Evolutionary conservation across 2,888 invertebrate species (phyloP).

Genomic region (Lobophora halterata): DNA sequence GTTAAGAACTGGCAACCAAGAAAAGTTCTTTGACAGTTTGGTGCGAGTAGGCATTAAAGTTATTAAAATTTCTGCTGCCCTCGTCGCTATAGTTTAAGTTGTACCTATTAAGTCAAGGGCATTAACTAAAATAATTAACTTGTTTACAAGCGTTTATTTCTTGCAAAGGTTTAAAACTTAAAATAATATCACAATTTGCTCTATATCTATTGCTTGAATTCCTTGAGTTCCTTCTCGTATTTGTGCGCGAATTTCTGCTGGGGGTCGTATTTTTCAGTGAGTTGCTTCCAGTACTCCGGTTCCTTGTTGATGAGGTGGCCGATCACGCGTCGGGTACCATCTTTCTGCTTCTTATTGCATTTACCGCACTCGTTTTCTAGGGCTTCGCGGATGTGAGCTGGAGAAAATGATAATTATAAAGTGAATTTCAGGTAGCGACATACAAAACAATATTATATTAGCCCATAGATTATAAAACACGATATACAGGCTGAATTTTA

Average conservation of each 20-base stretch:
- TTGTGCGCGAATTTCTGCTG: constrained; percentile 39
- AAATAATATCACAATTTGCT: constrained; percentile 1
- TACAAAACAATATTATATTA: too few relatives aligned
- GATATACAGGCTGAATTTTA: too few relatives aligned
- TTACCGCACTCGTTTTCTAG: constrained; percentile 43
- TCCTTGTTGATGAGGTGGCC: constrained; percentile 52
- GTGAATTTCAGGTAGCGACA: too few relatives aligned
- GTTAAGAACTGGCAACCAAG: too few relatives aligned
- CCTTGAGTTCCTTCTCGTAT: constrained; percentile 48
- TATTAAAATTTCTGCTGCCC: too few relatives aligned
- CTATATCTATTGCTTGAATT: constrained; percentile 36
- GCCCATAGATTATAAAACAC: too few relatives aligned
- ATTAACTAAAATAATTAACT: too few relatives aligned
- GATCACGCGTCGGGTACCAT: constrained; percentile 46
- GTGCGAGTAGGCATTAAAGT: too few relatives aligned
- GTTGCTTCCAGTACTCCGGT: constrained; percentile 42
- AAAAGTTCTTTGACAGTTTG: too few relatives aligned
- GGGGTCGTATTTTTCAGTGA: constrained; percentile 58
- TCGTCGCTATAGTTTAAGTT: too few relatives aligned
- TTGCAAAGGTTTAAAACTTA: background rate
- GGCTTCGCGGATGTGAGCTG: constrained; percentile 35
- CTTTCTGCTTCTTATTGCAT: constrained; percentile 39
- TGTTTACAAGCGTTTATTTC: background rate
- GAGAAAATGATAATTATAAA: too few relatives aligned
- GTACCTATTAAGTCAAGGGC: too few relatives aligned